phyloP scores from a whole-genome alignment of 2,113 vertebrate genomes.

The Tupaia tana region DNA sequence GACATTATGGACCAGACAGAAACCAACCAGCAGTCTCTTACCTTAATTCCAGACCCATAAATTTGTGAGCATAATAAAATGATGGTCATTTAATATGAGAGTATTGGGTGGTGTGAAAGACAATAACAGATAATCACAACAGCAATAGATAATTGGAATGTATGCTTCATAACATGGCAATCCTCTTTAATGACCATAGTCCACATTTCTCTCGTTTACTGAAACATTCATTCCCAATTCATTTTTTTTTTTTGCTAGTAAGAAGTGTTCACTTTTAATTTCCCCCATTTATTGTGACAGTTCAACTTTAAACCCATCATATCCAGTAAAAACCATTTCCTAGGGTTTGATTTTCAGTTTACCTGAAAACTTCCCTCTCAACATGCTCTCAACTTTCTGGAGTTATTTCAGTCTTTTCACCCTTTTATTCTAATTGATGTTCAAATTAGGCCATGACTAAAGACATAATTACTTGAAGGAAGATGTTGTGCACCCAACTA shows the following conservation, averaged over 20 bases:
- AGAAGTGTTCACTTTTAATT: conserved; percentile 5
- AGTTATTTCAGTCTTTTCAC: conserved; percentile 44
- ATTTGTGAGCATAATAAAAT: background rate
- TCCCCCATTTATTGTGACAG: conserved; percentile 37
- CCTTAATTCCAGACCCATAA: background rate
- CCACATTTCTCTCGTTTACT: conserved; percentile 3
- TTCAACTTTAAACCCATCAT: conserved; percentile 50
- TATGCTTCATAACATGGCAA: background rate
- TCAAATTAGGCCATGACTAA: conserved; percentile 58
- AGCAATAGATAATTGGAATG: background rate
- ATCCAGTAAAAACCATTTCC: background rate
- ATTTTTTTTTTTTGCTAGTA: background rate
- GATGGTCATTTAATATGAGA: background rate
- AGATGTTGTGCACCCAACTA: conserved; percentile 18
- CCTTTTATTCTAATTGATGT: conserved; percentile 3
- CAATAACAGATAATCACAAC: background rate
- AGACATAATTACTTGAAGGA: conserved; percentile 54
- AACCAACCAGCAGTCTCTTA: background rate
- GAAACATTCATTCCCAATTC: background rate
- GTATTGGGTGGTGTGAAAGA: background rate
- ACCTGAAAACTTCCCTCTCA: conserved; percentile 22
- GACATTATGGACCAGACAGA: background rate
- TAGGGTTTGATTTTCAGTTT: background rate
- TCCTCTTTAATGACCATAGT: background rate
- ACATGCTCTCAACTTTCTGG: background rate